phyloP scores from a whole-genome alignment of 2,113 vertebrate species.

The Bubo blakistoni region DNA sequence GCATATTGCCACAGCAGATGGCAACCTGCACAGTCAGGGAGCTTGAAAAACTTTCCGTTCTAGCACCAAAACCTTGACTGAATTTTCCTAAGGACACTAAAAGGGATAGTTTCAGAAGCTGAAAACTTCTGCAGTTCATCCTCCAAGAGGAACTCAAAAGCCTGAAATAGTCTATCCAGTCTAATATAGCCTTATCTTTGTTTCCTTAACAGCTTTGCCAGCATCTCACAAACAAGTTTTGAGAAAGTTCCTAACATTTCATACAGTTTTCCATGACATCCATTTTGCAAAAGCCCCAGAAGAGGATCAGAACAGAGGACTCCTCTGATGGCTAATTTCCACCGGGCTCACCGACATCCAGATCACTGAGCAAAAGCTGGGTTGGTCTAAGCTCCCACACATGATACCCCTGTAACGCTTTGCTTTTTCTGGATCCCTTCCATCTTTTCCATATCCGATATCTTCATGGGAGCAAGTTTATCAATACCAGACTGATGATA shows the following conservation, averaged over 20 bases:
- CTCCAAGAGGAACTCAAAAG: not conserved
- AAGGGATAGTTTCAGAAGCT: not conserved
- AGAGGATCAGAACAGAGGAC: not conserved
- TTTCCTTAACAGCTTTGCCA: not conserved
- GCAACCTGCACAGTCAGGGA: not conserved
- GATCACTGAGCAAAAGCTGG: not conserved
- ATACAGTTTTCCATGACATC: not conserved
- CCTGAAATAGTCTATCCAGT: not conserved
- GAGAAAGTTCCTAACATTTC: not conserved
- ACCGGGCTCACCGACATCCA: not conserved
- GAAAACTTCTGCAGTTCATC: not conserved
- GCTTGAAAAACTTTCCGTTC: not conserved
- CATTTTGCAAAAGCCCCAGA: not conserved
- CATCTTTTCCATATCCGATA: not conserved
- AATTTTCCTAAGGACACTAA: not conserved
- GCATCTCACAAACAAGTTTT: not conserved
- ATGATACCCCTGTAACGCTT: not conserved
- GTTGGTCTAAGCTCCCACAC: not conserved
- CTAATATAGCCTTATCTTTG: not conserved
- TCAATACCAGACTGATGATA: not conserved
- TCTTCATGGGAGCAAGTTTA: not conserved
- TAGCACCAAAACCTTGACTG: not conserved
- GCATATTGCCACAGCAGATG: not conserved
- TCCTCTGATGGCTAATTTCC: not conserved
- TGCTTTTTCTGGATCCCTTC: not conserved